Percentiles rank a stretch among this genome's conserved stretches.
These are phyloP conservation scores for Drosophila pseudotakahashii DNA, from an alignment of 2,888 invertebrate genomes.

Conservation along the genomic window DNA sequence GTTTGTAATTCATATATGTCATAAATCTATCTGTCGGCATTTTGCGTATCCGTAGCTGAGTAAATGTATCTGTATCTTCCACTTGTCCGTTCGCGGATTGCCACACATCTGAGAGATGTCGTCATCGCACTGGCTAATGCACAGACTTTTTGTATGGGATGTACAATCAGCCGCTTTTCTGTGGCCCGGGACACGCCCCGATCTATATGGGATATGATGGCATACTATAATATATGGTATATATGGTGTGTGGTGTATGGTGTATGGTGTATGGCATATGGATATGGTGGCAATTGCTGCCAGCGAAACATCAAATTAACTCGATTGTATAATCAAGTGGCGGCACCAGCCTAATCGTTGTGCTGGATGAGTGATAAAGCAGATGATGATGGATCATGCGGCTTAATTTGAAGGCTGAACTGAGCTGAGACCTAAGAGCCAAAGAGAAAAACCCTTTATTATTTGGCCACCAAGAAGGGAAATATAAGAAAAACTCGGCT, in stretches of 20 bases:
- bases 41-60: slow-evolving; percentile 34
- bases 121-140: slow-evolving; percentile 33
- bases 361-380: slow-evolving; percentile 29
- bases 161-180: slow-evolving; percentile 41
- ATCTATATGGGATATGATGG: slow-evolving; percentile 31
- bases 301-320: slow-evolving; percentile 48
- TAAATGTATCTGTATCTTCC: slow-evolving; percentile 38
- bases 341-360: slow-evolving; percentile 28
- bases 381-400: slow-evolving; percentile 36
- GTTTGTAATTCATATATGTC: slow-evolving; percentile 75
- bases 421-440: not conserved
- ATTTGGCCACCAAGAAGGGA: not conserved
- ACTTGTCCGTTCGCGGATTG: slow-evolving; percentile 40
- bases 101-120: slow-evolving; percentile 45
- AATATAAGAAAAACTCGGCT: not conserved
- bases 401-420: slow-evolving; percentile 14
- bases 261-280: not conserved
- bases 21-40: slow-evolving; percentile 64
- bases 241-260: not conserved
- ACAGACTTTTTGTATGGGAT: slow-evolving; percentile 21
- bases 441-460: not conserved
- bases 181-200: slow-evolving; percentile 43
- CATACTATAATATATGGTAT: not conserved
- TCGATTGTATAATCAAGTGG: slow-evolving; percentile 46
- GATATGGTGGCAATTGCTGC: slow-evolving; percentile 34